Percentiles rank a stretch among this genome's conserved stretches.
phyloP scores from a whole-genome alignment of 2,797 vertebrate species.

The Danio tinwini region DNA sequence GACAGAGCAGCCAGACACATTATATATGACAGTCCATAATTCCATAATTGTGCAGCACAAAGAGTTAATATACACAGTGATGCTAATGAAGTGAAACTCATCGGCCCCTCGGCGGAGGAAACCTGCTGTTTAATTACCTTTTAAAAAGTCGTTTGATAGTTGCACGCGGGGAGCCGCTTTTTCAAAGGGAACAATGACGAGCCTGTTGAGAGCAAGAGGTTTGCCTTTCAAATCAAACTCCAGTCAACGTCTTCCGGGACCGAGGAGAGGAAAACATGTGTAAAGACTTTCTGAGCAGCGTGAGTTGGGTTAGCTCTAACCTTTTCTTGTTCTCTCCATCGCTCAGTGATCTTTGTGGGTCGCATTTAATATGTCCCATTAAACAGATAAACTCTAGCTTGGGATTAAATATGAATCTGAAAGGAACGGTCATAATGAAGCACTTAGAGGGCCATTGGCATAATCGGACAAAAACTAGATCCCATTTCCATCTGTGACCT shows the following conservation, averaged over 20 bases:
- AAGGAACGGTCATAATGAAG: constrained; percentile 69
- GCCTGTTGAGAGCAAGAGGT: constrained; percentile 58
- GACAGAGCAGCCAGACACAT: constrained; percentile 47
- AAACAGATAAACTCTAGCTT: constrained; percentile 58
- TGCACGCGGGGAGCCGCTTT: constrained; percentile 52
- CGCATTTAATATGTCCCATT: constrained; percentile 65
- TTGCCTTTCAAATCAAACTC: constrained; percentile 63
- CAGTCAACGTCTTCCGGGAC: constrained; percentile 49
- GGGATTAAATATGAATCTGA: constrained; percentile 62
- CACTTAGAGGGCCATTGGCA: constrained; percentile 71
- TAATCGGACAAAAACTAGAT: constrained; percentile 67
- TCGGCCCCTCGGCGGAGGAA: constrained; percentile 52
- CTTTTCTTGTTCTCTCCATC: constrained; percentile 47
- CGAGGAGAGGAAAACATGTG: constrained; percentile 47
- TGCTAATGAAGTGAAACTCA: constrained; percentile 70
- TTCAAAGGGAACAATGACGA: constrained; percentile 57
- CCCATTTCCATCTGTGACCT: constrained; percentile 68
- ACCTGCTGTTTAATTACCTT: constrained; percentile 71
- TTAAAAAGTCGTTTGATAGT: constrained; percentile 67
- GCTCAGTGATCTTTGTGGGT: constrained; percentile 50
- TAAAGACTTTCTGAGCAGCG: constrained; percentile 56
- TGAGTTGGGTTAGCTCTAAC: constrained; percentile 48
- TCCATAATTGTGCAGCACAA: constrained; percentile 60
- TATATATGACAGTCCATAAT: constrained; percentile 61
- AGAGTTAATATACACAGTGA: constrained; percentile 66